Evolutionary conservation across 2,113 vertebrate genomes (phyloP), one percentile per base, ranked within the genome.

Genomic region (Nyctibius bracteatus): DNA sequence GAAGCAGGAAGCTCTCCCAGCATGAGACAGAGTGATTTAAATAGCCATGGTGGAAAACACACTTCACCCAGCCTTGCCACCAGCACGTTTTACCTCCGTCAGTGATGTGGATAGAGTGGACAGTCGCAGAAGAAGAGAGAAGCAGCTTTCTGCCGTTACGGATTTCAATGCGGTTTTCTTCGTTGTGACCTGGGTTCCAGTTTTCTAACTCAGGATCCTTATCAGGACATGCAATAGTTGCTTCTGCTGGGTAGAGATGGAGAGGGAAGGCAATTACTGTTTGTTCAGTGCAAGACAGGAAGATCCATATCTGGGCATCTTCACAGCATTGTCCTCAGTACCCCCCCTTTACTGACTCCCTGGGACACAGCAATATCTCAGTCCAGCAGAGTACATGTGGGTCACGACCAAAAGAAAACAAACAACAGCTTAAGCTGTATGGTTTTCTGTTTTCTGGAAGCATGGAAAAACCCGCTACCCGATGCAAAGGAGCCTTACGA

Each of bases 41-140:
- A 37, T 1, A 74, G 52, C 9, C 28, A 21, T 28, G 46, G 31
- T 1, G 54, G 57, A 47, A 68, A 82, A 21, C 46, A 58, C 58
- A 5, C 33, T 12, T 37, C 66, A 28, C 8, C 31, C 90, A 83
- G 80, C 58, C 55, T 33, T 25, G 72, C 58, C 58, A 55, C 41
- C 58, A 82, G 83, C 31, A 18, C 0, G 2, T 79, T 79, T 96
- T 98, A 99, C 99, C 99, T 98, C 99, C 99, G 0, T 98, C 94
- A 17, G 97, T 97, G 96, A 99, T 98, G 94, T 98, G 98, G 63
- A 99, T 98, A 14, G 99, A 99, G 94, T 99, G 98, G 49, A 99
- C 98, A 0, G 99, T 99, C 0, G 98, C 99, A 3, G 99, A 99
- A 9, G 99, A 97, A 7, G 98, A 97, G 28, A 99, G 99, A 46